Evolutionary conservation across 2,888 invertebrate genomes (phyloP).

Genomic region (Amphipoea oculea): DNA sequence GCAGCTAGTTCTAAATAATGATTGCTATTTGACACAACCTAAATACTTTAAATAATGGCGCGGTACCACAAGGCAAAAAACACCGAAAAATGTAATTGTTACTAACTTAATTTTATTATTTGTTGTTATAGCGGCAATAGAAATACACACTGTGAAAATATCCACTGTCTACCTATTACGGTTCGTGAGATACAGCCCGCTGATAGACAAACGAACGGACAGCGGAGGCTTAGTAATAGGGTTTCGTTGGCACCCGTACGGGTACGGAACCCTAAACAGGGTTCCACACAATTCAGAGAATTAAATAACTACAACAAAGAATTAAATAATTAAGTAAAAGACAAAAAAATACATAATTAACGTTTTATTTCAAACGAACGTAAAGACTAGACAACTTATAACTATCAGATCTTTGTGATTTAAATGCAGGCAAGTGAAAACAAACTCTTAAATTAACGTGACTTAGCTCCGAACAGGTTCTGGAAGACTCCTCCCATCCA

Average conservation of each 20-base stretch:
- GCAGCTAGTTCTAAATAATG: background rate
- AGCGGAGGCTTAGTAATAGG: no score
- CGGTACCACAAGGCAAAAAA: no score
- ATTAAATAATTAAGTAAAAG: constrained; percentile 4
- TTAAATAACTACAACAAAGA: background rate
- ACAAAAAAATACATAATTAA: constrained; percentile 39
- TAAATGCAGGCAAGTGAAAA: constrained; percentile 45
- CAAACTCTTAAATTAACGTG: constrained; percentile 26
- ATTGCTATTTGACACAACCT: background rate
- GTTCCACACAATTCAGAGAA: background rate
- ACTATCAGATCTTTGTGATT: constrained; percentile 67
- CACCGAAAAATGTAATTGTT: no score
- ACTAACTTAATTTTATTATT: no score
- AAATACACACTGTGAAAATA: no score
- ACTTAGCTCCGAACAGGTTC: constrained; percentile 63
- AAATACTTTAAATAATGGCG: background rate
- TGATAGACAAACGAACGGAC: no score
- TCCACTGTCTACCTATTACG: no score
- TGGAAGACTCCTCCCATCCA: constrained; percentile 81
- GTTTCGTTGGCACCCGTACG: no score
- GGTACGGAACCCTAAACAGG: no score
- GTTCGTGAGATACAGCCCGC: no score
- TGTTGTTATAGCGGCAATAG: no score
- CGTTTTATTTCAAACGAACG: constrained; percentile 55
- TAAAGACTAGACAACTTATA: constrained; percentile 65